These are phyloP conservation scores for Drosophila littoralis DNA, from an alignment of 1,140 invertebrate genomes.

Conservation along the genomic window DNA sequence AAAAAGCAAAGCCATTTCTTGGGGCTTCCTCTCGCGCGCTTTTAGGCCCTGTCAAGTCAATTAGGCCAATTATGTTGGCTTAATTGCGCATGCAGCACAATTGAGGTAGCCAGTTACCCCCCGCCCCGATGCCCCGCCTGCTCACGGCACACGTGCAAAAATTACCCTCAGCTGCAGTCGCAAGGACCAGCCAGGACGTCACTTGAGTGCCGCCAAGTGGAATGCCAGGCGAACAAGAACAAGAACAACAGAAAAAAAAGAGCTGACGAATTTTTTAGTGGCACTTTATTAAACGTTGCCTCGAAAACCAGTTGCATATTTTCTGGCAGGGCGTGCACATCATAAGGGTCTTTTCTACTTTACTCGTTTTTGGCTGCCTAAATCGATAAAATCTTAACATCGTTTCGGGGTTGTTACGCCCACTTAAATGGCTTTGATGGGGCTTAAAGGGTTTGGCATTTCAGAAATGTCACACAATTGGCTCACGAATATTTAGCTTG, in stretches of 20 bases:
- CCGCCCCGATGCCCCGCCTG: neutral
- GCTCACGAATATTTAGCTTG: too few species aligned
- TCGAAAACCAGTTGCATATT: slow-evolving; percentile 24
- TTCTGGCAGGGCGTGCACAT: neutral
- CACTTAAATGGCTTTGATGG: too few species aligned
- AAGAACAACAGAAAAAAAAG: slow-evolving; percentile 23
- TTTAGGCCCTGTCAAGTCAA: slow-evolving; percentile 65
- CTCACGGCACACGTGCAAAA: slow-evolving; percentile 65
- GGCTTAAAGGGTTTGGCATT: too few species aligned
- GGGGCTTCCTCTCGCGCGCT: slow-evolving; percentile 30
- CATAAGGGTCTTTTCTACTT: neutral
- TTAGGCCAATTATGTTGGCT: slow-evolving; percentile 78
- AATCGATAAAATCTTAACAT: slow-evolving; percentile 12
- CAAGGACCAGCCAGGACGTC: slow-evolving; percentile 29
- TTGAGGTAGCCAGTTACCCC: slow-evolving; percentile 29
- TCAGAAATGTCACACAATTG: too few species aligned
- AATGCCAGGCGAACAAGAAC: slow-evolving; percentile 56
- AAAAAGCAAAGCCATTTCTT: slow-evolving; percentile 25
- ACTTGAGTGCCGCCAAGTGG: slow-evolving; percentile 71
- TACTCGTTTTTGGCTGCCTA: neutral
- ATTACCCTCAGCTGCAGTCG: slow-evolving; percentile 48
- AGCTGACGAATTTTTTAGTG: slow-evolving; percentile 60
- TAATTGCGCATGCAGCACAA: slow-evolving; percentile 74
- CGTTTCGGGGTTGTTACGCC: too few species aligned
- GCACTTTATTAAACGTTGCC: slow-evolving; percentile 58